phyloP scores from a whole-genome alignment of 2,113 vertebrate species.

The Amphiprion ocellaris region DNA sequence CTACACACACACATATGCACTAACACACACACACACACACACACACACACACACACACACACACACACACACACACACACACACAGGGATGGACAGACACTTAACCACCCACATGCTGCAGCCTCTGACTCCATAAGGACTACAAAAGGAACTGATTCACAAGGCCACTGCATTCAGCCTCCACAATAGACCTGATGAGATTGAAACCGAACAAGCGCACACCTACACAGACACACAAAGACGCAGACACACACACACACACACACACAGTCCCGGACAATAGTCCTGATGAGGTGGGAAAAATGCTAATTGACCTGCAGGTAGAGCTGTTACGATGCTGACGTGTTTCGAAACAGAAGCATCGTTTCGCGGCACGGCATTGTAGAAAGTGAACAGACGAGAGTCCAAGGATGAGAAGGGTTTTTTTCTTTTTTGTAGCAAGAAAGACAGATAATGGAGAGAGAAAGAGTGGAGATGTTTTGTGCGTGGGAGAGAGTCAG shows the following conservation, averaged over 20 bases:
- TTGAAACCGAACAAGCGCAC: slow-evolving; percentile 20
- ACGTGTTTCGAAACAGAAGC: slow-evolving; percentile 29
- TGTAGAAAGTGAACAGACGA: neutral
- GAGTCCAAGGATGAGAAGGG: neutral
- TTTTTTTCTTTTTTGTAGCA: neutral
- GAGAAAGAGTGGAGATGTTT: slow-evolving; percentile 2
- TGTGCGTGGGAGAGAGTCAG: slow-evolving; percentile 5
- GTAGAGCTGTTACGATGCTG: neutral
- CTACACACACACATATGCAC: no score
- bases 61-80: neutral
- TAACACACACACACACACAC: neutral
- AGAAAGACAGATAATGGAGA: slow-evolving; percentile 1
- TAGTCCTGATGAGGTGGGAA: slow-evolving; percentile 45
- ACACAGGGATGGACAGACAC: slow-evolving; percentile 47
- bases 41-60: no score
- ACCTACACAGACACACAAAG: neutral
- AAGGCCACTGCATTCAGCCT: slow-evolving; percentile 59
- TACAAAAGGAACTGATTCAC: slow-evolving; percentile 74
- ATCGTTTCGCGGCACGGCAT: neutral
- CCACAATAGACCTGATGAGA: slow-evolving; percentile 70
- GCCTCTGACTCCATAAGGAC: slow-evolving; percentile 57
- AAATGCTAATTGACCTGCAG: slow-evolving; percentile 56
- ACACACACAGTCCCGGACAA: slow-evolving; percentile 17
- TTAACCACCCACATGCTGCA: slow-evolving; percentile 61
- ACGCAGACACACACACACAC: neutral